phyloP scores from a whole-genome alignment of 2,888 invertebrate species.

The Mamestra brassicae region DNA sequence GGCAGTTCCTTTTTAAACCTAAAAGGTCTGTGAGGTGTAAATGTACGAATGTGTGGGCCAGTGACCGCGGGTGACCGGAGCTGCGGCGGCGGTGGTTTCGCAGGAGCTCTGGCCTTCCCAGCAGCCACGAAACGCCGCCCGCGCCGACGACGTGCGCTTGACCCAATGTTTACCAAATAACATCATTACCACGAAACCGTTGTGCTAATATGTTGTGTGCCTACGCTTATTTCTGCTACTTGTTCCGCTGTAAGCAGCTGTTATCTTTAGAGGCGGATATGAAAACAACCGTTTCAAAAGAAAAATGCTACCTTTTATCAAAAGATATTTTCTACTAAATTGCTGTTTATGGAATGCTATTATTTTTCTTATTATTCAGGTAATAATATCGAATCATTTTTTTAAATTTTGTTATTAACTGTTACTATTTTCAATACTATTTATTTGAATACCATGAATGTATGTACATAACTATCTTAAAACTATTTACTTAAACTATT shows the following conservation, averaged over 20 bases:
- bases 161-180: conserved; percentile 43
- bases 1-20: background rate
- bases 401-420: no score
- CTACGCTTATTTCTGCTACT: background rate
- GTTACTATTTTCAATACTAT: no score
- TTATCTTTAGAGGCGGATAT: conserved; percentile 27
- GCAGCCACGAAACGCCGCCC: conserved; percentile 15
- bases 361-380: conserved; percentile 36
- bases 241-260: conserved; percentile 14
- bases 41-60: conserved; percentile 57
- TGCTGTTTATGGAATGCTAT: conserved; percentile 13
- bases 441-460: no score
- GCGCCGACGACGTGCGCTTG: conserved; percentile 35
- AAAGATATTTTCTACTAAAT: conserved; percentile 35
- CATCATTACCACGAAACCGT: conserved; percentile 34
- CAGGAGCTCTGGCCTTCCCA: conserved; percentile 51
- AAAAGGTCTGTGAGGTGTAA: conserved; percentile 22
- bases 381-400: conserved; percentile 12
- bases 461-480: no score
- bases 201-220: background rate
- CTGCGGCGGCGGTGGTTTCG: background rate
- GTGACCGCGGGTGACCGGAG: conserved; percentile 65
- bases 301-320: background rate
- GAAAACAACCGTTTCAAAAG: conserved; percentile 43
- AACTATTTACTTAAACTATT: no score